These are phyloP conservation scores for Pyrocephalus nanus DNA, from an alignment of 2,797 vertebrate species.

Conservation along the genomic window DNA sequence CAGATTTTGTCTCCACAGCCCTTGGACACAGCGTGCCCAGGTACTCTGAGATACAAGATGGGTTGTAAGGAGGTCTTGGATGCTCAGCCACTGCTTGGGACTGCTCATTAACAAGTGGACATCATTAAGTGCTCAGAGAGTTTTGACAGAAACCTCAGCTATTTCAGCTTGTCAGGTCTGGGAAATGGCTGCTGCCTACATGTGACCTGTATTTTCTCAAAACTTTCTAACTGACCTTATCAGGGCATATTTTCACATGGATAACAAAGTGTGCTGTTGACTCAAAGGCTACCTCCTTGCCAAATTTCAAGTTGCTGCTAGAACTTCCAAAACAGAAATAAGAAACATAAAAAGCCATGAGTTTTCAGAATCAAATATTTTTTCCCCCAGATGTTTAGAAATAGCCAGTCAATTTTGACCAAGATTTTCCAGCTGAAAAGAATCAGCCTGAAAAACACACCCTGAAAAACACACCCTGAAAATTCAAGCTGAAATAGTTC, in stretches of 20 bases:
- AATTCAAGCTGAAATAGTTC: neutral
- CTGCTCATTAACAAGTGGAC: neutral
- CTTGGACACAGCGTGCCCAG: neutral
- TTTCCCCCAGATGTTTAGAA: neutral
- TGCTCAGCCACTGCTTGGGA: neutral
- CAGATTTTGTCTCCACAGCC: neutral
- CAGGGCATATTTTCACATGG: neutral
- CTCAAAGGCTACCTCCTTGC: neutral
- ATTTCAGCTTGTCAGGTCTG: neutral
- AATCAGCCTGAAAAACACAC: neutral
- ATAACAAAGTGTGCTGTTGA: neutral
- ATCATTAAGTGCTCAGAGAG: neutral
- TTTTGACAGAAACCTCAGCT: neutral
- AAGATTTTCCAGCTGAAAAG: conserved; percentile 10
- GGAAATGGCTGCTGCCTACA: neutral
- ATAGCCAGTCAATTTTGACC: neutral
- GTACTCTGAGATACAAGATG: neutral
- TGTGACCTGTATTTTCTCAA: neutral
- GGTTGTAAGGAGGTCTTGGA: neutral
- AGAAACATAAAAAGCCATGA: neutral
- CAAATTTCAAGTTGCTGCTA: neutral
- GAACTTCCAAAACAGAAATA: neutral
- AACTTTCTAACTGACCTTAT: neutral
- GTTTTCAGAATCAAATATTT: neutral
- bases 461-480: neutral